phyloP scores from a whole-genome alignment of 2,113 vertebrate genomes.

The Haemorhous mexicanus region DNA sequence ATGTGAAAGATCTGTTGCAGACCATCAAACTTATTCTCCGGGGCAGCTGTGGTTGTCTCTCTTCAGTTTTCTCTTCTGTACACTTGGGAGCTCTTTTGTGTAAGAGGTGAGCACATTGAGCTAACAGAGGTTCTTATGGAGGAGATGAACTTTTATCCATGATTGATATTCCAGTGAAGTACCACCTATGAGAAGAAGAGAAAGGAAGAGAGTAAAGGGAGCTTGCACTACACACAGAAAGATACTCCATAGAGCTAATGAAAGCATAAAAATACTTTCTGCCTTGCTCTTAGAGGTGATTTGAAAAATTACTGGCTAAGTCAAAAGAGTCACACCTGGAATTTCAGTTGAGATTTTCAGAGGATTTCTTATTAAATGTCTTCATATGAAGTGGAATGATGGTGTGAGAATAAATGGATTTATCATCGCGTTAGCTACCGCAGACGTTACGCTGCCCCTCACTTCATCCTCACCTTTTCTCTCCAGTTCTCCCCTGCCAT shows the following conservation, averaged over 20 bases:
- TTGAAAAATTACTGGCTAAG: not conserved
- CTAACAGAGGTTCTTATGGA: not conserved
- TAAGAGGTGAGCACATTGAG: not conserved
- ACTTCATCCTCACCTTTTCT: not conserved
- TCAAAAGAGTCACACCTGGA: not conserved
- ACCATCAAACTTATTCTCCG: not conserved
- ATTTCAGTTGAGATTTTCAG: not conserved
- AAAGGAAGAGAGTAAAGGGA: not conserved
- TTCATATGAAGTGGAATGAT: not conserved
- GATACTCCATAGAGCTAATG: not conserved
- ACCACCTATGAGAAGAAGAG: not conserved
- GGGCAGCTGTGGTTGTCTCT: not conserved
- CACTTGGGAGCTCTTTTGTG: not conserved
- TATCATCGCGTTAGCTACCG: not conserved
- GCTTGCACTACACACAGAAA: not conserved
- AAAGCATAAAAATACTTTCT: not conserved
- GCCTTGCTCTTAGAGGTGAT: not conserved
- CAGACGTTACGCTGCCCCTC: fast-evolving
- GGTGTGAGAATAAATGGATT: not conserved
- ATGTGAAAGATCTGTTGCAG: not conserved
- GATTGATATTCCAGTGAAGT: not conserved
- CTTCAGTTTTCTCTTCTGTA: not conserved
- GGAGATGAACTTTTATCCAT: not conserved
- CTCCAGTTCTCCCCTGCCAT: not conserved
- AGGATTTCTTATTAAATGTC: not conserved